These are phyloP conservation scores for Cosmorhoe ocellata DNA, from an alignment of 2,888 invertebrate species.

Conservation along the genomic window DNA sequence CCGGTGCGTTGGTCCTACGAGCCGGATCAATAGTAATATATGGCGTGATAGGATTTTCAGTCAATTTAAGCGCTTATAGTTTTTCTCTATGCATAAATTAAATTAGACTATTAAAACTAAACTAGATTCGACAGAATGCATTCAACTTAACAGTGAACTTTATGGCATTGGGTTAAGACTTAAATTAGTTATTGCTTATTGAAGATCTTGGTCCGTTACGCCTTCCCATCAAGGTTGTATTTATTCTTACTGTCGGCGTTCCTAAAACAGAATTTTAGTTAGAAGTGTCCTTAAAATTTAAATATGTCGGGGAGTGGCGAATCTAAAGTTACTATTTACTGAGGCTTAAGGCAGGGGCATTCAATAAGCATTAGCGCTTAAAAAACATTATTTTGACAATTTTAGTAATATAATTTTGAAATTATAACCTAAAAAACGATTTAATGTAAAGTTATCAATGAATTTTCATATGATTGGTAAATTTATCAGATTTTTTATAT, in stretches of 20 bases:
- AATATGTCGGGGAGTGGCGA: constrained; percentile 36
- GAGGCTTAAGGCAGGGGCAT: no score
- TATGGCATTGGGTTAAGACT: constrained; percentile 36
- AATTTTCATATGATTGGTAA: no score
- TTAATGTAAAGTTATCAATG: no score
- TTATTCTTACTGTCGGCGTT: constrained; percentile 68
- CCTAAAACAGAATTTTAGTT: constrained; percentile 59
- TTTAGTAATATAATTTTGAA: no score
- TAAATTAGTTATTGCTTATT: constrained; percentile 32
- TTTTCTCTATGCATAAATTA: constrained; percentile 2
- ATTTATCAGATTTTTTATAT: no score
- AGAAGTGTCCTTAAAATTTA: constrained; percentile 4
- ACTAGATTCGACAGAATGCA: constrained; percentile 17
- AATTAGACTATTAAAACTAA: constrained; percentile 25
- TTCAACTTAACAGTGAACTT: constrained; percentile 32
- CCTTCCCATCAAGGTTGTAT: constrained; percentile 69
- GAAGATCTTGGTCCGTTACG: constrained; percentile 50
- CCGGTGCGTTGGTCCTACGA: no score
- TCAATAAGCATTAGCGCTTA: no score
- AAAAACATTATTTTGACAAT: no score
- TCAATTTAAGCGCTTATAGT: no score
- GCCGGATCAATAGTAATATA: no score
- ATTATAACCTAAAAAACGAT: no score
- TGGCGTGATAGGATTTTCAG: no score
- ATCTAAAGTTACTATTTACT: constrained; percentile 10